Evolutionary conservation across 2,888 invertebrate genomes (phyloP), one percentile per base, ranked within the genome.

Genomic region (Phyto melanocephala): DNA sequence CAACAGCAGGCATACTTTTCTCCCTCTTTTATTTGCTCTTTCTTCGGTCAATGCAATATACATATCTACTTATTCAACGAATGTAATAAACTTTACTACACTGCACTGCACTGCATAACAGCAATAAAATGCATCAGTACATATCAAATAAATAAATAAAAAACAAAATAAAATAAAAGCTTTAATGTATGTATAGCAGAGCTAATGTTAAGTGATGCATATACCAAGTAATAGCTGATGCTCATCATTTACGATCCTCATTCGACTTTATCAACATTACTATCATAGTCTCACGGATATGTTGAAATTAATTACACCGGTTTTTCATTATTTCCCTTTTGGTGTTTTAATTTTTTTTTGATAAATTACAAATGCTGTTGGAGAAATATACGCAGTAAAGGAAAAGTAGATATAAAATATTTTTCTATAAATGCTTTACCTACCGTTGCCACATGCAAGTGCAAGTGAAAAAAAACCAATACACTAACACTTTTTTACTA

Each of bases 281-380:
- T 77, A 68, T 72, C 67, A 74, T 81, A 81, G 67, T 81, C 67
- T 77, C 72, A 77, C 56, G 72, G 72, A 72, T 68, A 50, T 63
- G 56, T 58, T 81, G 45, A 74, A 81, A 81, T 77, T 81, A 81
- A 81, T 81, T 77, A 63, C 81, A 68, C 62, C 67, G 72, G 81
- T 62, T 77, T 60, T 28, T 11, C 24, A 67, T 71, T n/a, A 65
- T 71, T 76, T 67, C 52, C n/a, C n/a, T n/a, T n/a, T n/a, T n/a
- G n/a, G n/a, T n/a, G 20, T n/a, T n/a, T n/a, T n/a, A n/a, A 33
- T 56, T 35, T 47, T 70, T 56, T 37, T 10, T 20, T 15, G 15
- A 15, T 8, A 56, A 35, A 33, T 54, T 54, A 54, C n/a, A 15
- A 52, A 11, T 45, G 10, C 6, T 42, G 13, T 10, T 35, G 54